Base-by-base conservation (phyloP, 2,113 vertebrate genomes). In the Origma solitaria region DNA sequence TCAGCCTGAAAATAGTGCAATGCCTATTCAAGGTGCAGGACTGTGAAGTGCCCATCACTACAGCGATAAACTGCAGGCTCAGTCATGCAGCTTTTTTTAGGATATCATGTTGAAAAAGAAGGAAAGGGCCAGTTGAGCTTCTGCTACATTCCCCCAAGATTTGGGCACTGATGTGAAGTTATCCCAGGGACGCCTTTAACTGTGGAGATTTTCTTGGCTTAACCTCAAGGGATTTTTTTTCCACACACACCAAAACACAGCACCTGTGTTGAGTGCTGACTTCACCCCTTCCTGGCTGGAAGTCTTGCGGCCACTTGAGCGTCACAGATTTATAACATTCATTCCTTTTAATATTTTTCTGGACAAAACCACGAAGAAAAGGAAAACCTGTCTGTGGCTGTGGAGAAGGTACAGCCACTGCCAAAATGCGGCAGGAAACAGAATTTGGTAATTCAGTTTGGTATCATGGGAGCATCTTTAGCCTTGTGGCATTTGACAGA, bases 61-160 rank as follows among this genome's bases (percentile, higher is more conserved):
- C 61, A 62, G 58, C 82, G 49, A 80, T 75, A 93, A 94, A 75
- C 25, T 49, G 66, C 44, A 87, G 21, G 73, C 33, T 79, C 71
- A 91, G 64, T 85, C 72, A 51, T 15, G 56, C 49, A 71, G 92
- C 82, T 60, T 75, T 37, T 35, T 83, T 62, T 35, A 77, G 33
- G 57, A 35, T 11, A n/a, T 57, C 10, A 6, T 47, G 54, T 4
- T 80, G 40, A 70, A 82, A 94, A 60, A 27, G 18, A 54, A 85
- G 49, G 45, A 61, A 61, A 23, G 47, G 45, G 27, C 56, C 40
- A 57, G 2, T 12, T 45, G 76, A 88, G 40, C 5, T 66, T 77
- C 37, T 69, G 35, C 42, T 71, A 0, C 1, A 2, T 56, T 73
- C 6, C 16, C 65, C 42, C 25, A 30, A 4, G 61, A 33, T 28